Evolutionary conservation across 2,888 invertebrate genomes (phyloP), one percentile per base, ranked within the genome.

Genomic region (Melanostoma scalare): DNA sequence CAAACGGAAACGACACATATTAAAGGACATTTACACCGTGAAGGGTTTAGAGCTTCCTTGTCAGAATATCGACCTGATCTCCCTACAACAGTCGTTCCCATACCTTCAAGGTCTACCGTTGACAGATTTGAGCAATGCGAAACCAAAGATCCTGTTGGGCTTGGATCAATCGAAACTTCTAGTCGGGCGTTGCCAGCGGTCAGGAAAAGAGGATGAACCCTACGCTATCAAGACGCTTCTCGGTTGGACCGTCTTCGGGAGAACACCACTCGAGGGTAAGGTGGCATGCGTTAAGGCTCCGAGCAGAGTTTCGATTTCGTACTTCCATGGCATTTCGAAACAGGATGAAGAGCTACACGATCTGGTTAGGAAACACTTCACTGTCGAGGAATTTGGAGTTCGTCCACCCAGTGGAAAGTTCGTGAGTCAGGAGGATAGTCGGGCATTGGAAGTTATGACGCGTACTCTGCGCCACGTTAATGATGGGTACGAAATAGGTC

Each of bases 151-250:
- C 4, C 50, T 69, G 35, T 8, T 71, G 6, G 63, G 50, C 0
- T 46, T 69, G 40, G 56, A 61, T 42, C 76, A 69, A 38, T 44
- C 75, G 8, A 75, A 76, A 30, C 38, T 63, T 56, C 55, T 69
- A 3, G 20, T 46, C 4, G 30, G 55, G 5, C n/a, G 42, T 3
- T 8, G 31, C 2, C 48, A 71, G 3, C 40, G 55, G 1, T 10
- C 33, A 5, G 63, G 56, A 2, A 50, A 20, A 6, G 48, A 55
- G 6, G 44, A 76, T n/a, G 55, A 56, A 8, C 65, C 56, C 3
- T 35, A 56, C 42, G 65, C 71, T 20, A 44, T 71, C 3, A 65
- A 71, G 44, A 58, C 71, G 6, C 30, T 67, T 8, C 67, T 72
- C 5, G 78, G 60, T 53, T 78, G 72, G 67, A 53, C 56, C 4